Conservation (phyloP, 2,113 vertebrate species). For the Otocyon megalotis region DNA sequence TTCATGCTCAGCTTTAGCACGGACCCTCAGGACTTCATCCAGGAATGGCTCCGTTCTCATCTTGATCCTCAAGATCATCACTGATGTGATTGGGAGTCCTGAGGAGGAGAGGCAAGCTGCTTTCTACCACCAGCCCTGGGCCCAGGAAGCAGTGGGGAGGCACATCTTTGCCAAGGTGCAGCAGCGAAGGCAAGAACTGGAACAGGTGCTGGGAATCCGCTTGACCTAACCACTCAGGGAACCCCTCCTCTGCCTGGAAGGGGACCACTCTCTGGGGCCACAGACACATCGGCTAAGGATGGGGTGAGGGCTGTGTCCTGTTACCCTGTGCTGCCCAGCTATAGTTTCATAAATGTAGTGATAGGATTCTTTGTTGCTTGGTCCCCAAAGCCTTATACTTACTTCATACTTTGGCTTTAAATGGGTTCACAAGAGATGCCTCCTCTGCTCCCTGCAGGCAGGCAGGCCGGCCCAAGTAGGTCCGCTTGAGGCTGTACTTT, state of each 20-base stretch:
- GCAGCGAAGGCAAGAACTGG: constrained; percentile 97
- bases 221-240: constrained; percentile 91
- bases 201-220: constrained; percentile 98
- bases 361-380: constrained; percentile 78
- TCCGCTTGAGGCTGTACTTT: constrained; percentile 66
- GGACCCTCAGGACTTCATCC: constrained; percentile 98
- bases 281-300: constrained; percentile 56
- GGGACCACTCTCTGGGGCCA: constrained; percentile 34
- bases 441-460: constrained; percentile 72
- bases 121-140: constrained; percentile 97
- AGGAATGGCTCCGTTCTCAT: constrained; percentile 99
- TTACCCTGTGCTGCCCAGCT: constrained; percentile 40
- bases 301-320: constrained; percentile 36
- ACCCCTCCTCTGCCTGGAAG: constrained; percentile 43
- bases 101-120: constrained; percentile 95
- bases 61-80: constrained; percentile 99
- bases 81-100: constrained; percentile 95
- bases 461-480: constrained; percentile 71
- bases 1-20: constrained; percentile 99
- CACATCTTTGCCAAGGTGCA: constrained; percentile 98
- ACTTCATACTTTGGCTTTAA: constrained; percentile 67
- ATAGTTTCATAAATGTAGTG: constrained; percentile 77
- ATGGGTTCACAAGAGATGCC: constrained; percentile 53
- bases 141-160: constrained; percentile 96
- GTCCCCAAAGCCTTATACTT: constrained; percentile 76